phyloP scores from a whole-genome alignment of 2,797 vertebrate species.

The Arnoldichthys spilopterus region DNA sequence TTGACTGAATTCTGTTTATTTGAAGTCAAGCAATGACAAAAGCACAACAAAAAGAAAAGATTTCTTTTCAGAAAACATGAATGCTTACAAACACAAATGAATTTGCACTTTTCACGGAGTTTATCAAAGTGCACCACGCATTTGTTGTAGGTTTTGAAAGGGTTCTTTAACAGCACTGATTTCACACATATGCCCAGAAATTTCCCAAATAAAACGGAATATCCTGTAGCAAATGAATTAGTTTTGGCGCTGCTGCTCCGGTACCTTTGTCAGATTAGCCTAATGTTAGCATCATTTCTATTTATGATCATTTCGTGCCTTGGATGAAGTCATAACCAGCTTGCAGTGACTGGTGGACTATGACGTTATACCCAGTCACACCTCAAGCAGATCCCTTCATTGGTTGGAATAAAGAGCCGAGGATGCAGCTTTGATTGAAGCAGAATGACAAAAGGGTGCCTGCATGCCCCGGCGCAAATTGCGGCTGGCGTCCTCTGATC shows the following conservation, averaged over 20 bases:
- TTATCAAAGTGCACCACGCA: background rate
- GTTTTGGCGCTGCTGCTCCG: background rate
- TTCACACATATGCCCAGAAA: too few species aligned
- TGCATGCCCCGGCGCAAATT: conserved; percentile 47
- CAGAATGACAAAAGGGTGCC: conserved; percentile 45
- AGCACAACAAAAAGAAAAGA: background rate
- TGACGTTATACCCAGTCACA: conserved; percentile 33
- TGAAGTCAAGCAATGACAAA: background rate
- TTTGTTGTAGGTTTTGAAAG: background rate
- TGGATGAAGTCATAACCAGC: conserved; percentile 46
- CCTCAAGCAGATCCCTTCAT: conserved; percentile 50
- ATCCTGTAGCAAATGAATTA: background rate
- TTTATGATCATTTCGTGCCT: conserved; percentile 45
- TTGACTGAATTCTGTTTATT: background rate
- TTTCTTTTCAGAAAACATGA: background rate
- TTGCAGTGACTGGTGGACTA: conserved; percentile 35
- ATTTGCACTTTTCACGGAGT: background rate
- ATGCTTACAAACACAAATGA: background rate
- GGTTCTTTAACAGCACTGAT: too few species aligned
- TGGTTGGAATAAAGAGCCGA: conserved; percentile 37
- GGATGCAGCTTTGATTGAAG: conserved; percentile 60
- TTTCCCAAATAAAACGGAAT: too few species aligned
- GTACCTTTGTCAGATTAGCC: background rate
- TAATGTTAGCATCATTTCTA: conserved; percentile 17
- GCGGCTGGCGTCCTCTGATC: conserved; percentile 48